These are phyloP conservation scores for Pseudochirops cupreus DNA, from an alignment of 2,797 vertebrate species.

Conservation along the genomic window DNA sequence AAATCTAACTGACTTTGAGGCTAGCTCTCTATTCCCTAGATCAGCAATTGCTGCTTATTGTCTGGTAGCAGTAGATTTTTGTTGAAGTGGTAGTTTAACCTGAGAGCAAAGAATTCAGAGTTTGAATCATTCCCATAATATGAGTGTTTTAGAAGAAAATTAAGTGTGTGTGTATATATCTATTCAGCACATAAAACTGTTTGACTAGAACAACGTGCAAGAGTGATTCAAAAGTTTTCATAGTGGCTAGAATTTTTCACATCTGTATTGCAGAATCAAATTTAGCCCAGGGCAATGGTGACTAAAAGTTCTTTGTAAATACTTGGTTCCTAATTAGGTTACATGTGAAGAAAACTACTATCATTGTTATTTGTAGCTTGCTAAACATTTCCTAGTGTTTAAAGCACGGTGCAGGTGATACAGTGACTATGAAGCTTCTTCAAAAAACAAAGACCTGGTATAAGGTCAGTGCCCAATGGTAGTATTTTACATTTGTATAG, in stretches of 20 bases:
- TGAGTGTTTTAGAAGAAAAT: slow-evolving; percentile 54
- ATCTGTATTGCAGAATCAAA: slow-evolving; percentile 55
- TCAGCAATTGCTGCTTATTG: slow-evolving; percentile 51
- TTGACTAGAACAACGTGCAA: neutral
- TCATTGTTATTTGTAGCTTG: slow-evolving; percentile 70
- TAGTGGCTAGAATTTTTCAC: slow-evolving; percentile 10
- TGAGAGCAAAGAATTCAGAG: slow-evolving; percentile 49
- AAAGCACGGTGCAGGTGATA: slow-evolving; percentile 63
- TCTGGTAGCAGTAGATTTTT: slow-evolving; percentile 18
- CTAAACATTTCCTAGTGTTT: slow-evolving; percentile 54
- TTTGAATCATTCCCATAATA: slow-evolving; percentile 48
- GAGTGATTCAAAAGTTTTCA: neutral
- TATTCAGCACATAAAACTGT: neutral
- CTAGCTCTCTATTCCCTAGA: neutral
- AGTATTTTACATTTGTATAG: neutral
- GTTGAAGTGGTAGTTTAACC: slow-evolving; percentile 33
- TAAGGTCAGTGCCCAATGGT: neutral
- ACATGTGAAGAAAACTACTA: slow-evolving; percentile 50
- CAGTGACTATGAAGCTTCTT: slow-evolving; percentile 49
- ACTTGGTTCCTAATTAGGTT: slow-evolving; percentile 41
- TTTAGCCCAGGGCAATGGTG: slow-evolving; percentile 30
- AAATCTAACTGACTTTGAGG: neutral
- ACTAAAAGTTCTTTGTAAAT: slow-evolving; percentile 39
- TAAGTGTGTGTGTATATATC: neutral
- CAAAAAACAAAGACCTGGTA: neutral